Conservation (phyloP, 2,797 vertebrate genomes). For the Pipistrellus pipistrellus region DNA sequence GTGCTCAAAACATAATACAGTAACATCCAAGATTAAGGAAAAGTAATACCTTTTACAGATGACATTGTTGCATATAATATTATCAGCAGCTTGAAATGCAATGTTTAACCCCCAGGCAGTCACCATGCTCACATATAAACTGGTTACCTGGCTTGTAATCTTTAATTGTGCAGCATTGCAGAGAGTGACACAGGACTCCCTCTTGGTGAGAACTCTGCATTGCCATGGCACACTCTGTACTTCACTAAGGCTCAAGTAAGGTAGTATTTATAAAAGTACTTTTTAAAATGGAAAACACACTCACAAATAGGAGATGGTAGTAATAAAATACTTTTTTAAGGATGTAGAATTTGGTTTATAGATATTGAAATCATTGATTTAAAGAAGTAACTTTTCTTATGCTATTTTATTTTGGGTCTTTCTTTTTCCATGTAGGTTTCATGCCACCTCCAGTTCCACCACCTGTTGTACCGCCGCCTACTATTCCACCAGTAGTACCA, state of each 20-base stretch:
- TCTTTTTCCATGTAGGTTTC: constrained; percentile 89
- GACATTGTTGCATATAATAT: not conserved
- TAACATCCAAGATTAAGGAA: not conserved
- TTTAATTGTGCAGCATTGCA: not conserved
- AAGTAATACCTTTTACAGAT: constrained; percentile 21
- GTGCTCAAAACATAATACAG: not conserved
- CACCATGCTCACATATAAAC: not conserved
- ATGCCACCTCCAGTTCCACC: constrained; percentile 94
- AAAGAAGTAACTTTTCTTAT: not conserved
- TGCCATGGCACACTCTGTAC: not conserved
- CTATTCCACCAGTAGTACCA: constrained; percentile 89
- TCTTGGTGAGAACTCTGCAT: not conserved
- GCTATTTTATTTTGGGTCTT: not conserved
- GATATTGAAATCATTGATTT: constrained; percentile 48
- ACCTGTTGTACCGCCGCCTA: constrained; percentile 90
- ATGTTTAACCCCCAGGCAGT: not conserved
- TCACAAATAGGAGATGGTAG: not conserved
- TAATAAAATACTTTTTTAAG: not conserved
- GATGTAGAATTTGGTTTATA: not conserved
- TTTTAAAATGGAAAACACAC: not conserved
- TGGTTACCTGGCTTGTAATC: not conserved
- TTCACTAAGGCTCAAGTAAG: not conserved
- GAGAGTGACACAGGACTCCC: not conserved
- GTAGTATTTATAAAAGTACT: not conserved
- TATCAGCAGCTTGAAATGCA: not conserved